These are phyloP conservation scores for Paraplagusia blochii DNA, from an alignment of 2,113 vertebrate genomes.

Conservation along the genomic window DNA sequence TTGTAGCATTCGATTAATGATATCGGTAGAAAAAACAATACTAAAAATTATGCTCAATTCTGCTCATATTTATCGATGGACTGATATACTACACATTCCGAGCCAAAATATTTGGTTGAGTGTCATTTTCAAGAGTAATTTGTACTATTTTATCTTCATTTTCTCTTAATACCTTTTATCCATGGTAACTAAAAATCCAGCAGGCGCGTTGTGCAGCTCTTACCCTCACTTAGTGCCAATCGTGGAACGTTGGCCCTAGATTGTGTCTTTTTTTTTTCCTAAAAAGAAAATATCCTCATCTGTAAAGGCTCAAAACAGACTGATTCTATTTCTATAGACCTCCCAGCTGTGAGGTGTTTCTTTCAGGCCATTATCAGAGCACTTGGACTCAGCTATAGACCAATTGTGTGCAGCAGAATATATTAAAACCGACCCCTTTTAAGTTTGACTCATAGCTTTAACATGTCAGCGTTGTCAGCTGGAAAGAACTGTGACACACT, in stretches of 20 bases:
- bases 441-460: conserved; percentile 49
- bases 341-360: conserved; percentile 30
- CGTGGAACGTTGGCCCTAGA: background rate
- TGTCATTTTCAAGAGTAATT: no score
- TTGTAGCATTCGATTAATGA: no score
- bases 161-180: no score
- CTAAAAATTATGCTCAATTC: no score
- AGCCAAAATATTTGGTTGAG: no score
- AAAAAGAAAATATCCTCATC: conserved; percentile 8
- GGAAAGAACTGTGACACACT: conserved; percentile 18
- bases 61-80: no score
- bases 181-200: no score
- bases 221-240: conserved; percentile 3
- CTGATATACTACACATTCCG: no score
- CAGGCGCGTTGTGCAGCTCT: background rate
- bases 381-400: conserved; percentile 27
- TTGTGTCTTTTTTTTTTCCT: conserved; percentile 11
- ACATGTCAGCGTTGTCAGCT: conserved; percentile 37
- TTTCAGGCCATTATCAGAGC: conserved; percentile 38
- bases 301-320: conserved; percentile 14
- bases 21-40: no score
- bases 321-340: conserved; percentile 12
- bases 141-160: no score
- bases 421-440: conserved; percentile 59
- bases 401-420: conserved; percentile 40